A percentile compares a stretch with the other conserved stretches of the same genome.
Evolutionary conservation across 2,797 vertebrate species (phyloP).

Genomic region (Buceros bicornis): DNA sequence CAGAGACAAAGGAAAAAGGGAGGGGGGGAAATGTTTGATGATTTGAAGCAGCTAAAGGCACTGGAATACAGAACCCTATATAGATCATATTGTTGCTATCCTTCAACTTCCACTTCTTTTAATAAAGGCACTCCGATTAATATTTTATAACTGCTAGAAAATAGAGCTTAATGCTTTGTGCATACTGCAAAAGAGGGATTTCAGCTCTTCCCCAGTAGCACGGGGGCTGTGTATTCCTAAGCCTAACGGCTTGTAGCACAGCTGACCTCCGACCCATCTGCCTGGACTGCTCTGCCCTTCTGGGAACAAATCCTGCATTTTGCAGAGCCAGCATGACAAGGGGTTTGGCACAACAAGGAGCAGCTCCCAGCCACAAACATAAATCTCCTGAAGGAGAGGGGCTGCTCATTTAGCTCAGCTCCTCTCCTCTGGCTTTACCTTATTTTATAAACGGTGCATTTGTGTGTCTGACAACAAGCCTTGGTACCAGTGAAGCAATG

Average conservation of each 20-base stretch:
- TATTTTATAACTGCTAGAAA: neutral
- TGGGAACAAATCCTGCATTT: neutral
- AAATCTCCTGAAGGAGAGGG: neutral
- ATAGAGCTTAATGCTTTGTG: neutral
- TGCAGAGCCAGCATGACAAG: neutral
- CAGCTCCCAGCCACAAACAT: neutral
- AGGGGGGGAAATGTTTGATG: neutral
- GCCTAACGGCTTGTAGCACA: neutral
- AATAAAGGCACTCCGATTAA: neutral
- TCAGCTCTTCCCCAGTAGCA: neutral
- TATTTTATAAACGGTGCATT: neutral
- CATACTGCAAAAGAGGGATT: neutral
- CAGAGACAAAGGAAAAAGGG: neutral
- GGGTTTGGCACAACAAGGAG: neutral
- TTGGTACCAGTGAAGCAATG: neutral
- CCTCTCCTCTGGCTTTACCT: neutral
- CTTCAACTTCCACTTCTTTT: neutral
- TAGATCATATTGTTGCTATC: neutral
- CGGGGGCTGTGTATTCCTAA: neutral
- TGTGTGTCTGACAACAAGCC: neutral
- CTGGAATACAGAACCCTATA: neutral
- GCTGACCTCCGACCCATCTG: neutral
- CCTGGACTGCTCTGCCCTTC: neutral
- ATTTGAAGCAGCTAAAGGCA: neutral
- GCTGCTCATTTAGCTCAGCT: neutral